Evolutionary conservation across 2,113 vertebrate genomes (phyloP).

Genomic region (Marmota monax): DNA sequence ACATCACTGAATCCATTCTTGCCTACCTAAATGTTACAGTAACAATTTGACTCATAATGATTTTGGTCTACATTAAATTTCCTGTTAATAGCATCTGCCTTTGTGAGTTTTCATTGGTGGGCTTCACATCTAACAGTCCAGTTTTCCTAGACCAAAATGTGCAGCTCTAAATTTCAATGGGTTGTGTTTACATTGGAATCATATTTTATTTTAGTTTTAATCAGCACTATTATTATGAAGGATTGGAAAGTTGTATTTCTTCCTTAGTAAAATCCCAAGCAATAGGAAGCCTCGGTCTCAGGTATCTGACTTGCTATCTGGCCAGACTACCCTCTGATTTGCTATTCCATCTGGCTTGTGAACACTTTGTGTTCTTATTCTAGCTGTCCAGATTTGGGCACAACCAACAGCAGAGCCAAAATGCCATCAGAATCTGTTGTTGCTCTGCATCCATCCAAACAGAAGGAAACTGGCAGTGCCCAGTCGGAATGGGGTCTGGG

Average conservation of each 20-base stretch:
- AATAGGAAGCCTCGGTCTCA: background rate
- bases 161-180: background rate
- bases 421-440: background rate
- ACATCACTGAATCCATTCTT: background rate
- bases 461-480: background rate
- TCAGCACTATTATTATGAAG: background rate
- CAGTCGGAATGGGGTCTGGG: background rate
- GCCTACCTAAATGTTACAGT: background rate
- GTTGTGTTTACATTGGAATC: background rate
- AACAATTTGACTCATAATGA: background rate
- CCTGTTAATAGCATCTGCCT: background rate
- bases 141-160: background rate
- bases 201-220: background rate
- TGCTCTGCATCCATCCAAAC: too few species aligned
- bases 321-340: background rate
- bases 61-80: background rate
- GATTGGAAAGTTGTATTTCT: background rate
- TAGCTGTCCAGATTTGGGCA: background rate
- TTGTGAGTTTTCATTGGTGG: background rate
- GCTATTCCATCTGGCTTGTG: background rate
- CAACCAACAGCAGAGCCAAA: background rate
- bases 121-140: background rate
- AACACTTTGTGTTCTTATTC: background rate
- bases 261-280: background rate
- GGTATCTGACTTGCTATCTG: background rate